Evolutionary conservation across 2,797 vertebrate genomes (phyloP), one percentile per base, ranked within the genome.

Genomic region (Enteromius fasciolatus): DNA sequence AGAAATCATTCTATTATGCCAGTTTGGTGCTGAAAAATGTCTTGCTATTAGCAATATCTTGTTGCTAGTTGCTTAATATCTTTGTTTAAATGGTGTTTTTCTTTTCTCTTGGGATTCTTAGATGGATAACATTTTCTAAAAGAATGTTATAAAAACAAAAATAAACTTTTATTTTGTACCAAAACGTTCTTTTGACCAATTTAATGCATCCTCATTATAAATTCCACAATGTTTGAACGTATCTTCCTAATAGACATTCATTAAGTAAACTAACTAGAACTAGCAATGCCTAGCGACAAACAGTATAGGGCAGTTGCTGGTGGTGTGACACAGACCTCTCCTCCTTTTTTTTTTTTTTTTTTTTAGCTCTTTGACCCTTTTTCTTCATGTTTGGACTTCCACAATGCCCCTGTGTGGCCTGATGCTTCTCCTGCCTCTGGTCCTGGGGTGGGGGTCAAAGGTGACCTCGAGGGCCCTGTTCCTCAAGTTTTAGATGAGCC

Each of bases 371-470:
- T 48, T 80, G 10, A 44, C 67, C 50, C 11, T 20, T 76, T 64
- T 54, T 25, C 64, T 79, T 78, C 44, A 18, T 67, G 23, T 61
- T 41, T 52, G 75, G 59, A 82, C 36, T 20, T 28, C 70, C 76
- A 83, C 83, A 83, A 86, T 83, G 77, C 44, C 54, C 46, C 20
- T 85, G 83, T 86, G 83, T 67, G 50, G 17, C 52, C 36, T 50
- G 46, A 44, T 80, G 84, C 57, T 39, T 78, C 44, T 86, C 25
- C 39, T 54, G 5, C 41, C 52, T 33, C 64, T 46, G 73, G 50
- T 69, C 64, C 63, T 61, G 64, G 64, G 50, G 48, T 76, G 64
- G 28, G 73, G 85, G 83, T 88, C 85, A 84, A 83, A 85, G 78
- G 81, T 86, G 68, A 54, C 46, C 18, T 52, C 4, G n/a, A 83